Base-by-base conservation (phyloP, 1,140 invertebrate genomes). In the Nasonia longicornis region DNA sequence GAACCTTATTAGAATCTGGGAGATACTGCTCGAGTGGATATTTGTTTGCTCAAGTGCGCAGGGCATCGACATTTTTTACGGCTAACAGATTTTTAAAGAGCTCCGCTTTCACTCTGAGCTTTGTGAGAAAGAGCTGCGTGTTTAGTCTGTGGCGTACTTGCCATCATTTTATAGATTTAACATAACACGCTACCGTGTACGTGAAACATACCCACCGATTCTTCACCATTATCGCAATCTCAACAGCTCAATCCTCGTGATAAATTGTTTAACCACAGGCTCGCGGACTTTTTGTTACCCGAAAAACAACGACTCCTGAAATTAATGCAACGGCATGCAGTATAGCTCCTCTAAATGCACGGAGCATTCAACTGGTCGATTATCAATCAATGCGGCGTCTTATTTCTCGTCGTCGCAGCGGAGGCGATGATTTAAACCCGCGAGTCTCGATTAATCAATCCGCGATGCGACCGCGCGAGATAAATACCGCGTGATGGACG, bases 361-460 rank as follows among this genome's bases (percentile, higher is more conserved):
- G 6, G 16, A 58, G 7, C n/a, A 58, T 58, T 58, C 52, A 20
- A 7, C 16, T 16, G 20, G 52, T 20, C 75, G 77, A 70, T 45
- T 70, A 78, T 78, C 45, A 35, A 71, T 78, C 77, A 78, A 22
- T 2, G 74, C 14, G 20, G 16, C 20, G 16, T 58, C 45, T 16
- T 48, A 12, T 12, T 48, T 16, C 12, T 48, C 45, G 45, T 48
- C 45, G 45, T 48, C 45, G 45, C 11, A 16, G 12, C 31, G 12
- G 64, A n/a, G 64, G 26, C 29, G 31, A 72, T 79, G 78, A 66
- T 77, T 48, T 63, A 69, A 29, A 3, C 76, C 63, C 22, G 58
- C 35, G 11, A 26, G 20, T 6, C 3, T n/a, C 78, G 71, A 79
- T 79, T 74, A 66, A 79, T 79, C 78, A 71, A 74, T 77, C 35